Evolutionary conservation across 1,140 invertebrate genomes (phyloP), one percentile per base, ranked within the genome.

Genomic region (Glossosoma conforme): DNA sequence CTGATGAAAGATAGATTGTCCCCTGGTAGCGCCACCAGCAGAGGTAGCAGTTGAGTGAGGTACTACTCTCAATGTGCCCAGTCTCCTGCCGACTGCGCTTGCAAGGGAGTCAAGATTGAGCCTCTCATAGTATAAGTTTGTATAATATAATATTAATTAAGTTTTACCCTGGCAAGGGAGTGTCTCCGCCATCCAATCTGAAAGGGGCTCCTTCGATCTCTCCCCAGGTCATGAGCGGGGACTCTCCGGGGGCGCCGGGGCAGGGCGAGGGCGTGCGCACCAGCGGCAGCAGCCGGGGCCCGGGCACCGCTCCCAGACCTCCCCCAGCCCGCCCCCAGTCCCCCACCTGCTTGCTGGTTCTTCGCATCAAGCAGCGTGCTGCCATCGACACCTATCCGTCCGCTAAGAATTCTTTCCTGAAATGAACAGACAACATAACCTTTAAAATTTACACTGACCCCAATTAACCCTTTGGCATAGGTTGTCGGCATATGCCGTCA

Each of bases 221-320:
- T 59, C 97, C 97, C 97, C 96, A 99, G 0, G 96, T 98, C 94
- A 99, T 98, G 28, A 98, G 72, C 6, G 97, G 97, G 10, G 91
- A 95, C 42, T 87, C 84, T 2, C 90, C 83, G 0, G 79, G 81
- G 60, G 69, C 65, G 56, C 86, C 89, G 2, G 94, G 94, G 9
- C 80, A 79, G 2, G 92, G 93, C 9, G 91, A 93, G 0, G 95
- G 94, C 2, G 92, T 94, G 22, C 78, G 77, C 4, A 98, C 79
- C 63, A 33, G 88, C 0, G 55, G 45, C 9, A 57, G 44, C 30
- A 56, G 46, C 17, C 42, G 43, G 28, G 44, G 36, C 13, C 25
- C 45, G 0, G 18, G 9, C 1, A 8, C 35, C 18, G 9, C 14
- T 2, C 37, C 15, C 2, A 25, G 14, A 14, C 22, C 20, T 9